Percentiles rank a stretch among this genome's conserved stretches.
phyloP scores from a whole-genome alignment of 2,888 invertebrate species.

The Clostera curtula region DNA sequence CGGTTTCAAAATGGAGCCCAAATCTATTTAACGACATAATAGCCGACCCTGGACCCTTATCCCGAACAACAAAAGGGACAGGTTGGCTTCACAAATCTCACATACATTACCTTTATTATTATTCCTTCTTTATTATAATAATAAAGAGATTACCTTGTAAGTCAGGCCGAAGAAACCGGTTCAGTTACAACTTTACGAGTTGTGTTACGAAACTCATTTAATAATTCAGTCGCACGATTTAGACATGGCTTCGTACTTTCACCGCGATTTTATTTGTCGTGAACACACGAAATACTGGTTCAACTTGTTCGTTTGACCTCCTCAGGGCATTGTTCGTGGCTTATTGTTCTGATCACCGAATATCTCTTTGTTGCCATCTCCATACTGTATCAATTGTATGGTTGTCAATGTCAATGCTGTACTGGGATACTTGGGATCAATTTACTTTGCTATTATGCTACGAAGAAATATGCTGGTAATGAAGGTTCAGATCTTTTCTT shows the following conservation, averaged over 20 bases:
- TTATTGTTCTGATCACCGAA: constrained; percentile 37
- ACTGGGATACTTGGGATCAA: constrained; percentile 6
- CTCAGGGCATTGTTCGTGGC: constrained; percentile 40
- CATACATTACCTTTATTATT: constrained; percentile 40
- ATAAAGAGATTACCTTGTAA: constrained; percentile 33
- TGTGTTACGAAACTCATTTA: constrained; percentile 62
- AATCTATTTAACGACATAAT: constrained; percentile 46
- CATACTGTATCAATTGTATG: constrained; percentile 27
- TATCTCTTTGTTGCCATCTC: constrained; percentile 40
- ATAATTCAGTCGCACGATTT: constrained; percentile 54
- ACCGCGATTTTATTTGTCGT: constrained; percentile 59
- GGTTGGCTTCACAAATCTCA: constrained; percentile 46
- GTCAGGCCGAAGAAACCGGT: constrained; percentile 43
- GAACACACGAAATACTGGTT: constrained; percentile 44
- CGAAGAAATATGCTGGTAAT: too few species aligned
- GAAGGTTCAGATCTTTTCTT: too few species aligned
- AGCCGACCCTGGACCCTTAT: constrained; percentile 33
- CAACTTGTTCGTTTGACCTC: constrained; percentile 54
- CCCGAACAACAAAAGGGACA: constrained; percentile 43
- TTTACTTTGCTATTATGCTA: constrained; percentile 8
- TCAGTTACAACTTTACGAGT: constrained; percentile 50
- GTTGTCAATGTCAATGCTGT: constrained; percentile 39
- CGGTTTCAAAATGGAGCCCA: constrained; percentile 32
- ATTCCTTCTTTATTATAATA: constrained; percentile 43
- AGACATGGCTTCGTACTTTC: constrained; percentile 58